Base-by-base conservation (phyloP, 1,140 invertebrate species). In the Trichonephila clavipes region DNA sequence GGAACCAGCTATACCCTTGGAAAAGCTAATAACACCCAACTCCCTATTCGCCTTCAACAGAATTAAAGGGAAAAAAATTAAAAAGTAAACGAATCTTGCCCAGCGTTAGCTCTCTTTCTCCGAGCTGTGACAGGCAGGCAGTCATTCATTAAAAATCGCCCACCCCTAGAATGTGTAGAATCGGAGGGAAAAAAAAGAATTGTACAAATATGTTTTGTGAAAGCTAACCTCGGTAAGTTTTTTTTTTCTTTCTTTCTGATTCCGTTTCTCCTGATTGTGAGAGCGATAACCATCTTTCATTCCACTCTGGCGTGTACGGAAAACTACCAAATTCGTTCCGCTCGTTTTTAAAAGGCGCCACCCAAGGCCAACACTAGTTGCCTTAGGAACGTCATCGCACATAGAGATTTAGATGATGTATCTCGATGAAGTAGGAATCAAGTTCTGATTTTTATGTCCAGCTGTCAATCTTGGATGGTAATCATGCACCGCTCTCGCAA, bases 321-420 rank as follows among this genome's bases (percentile, higher is more conserved):
- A 88, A 88, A 64, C 86, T 64, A 40, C 86, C 86, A 64, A 64
- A 88, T 88, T 88, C 86, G 86, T 88, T 88, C 86, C 86, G 86
- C 40, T 88, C 62, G 34, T 88, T 88, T 81, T 64, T 40, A 62
- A 64, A 64, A 88, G 86, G 86, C 59, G 86, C 59, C 86, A 88
- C 86, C 86, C 86, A 88, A 88, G 86, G 86, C 16, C 86, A 64
- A 19, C 61, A 64, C 40, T 58, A 59, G 44, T 34, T 85, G 83
- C 21, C 58, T 85, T 58, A 10, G 18, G 19, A 21, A 59, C n/a
- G 24, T 24, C 58, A 61, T 85, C 8, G 51, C 83, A 59, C 4
- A 12, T 18, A 19, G 0, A 8, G 34, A 19, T 1, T 77, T 40
- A 28, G 14, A 34, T 6, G 28, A 77, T 16, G 72, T 19, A 34